A percentile compares a stretch with the other conserved stretches of the same genome.
Evolutionary conservation across 1,140 invertebrate species (phyloP).

Genomic region (Drosophila malerkotliana): DNA sequence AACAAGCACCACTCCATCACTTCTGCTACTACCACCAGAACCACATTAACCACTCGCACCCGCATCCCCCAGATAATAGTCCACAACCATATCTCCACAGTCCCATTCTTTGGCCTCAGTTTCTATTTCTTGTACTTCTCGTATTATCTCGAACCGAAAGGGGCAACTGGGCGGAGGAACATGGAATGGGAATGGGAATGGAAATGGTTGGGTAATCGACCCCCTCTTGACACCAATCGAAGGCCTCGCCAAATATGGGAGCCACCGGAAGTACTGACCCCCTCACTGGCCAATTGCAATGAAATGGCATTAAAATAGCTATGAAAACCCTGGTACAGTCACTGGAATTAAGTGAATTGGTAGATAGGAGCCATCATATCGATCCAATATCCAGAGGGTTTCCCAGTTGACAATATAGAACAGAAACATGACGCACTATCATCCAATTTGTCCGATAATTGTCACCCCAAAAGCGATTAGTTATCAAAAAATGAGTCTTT

Average conservation of each 20-base stretch:
- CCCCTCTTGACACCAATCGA: conserved; percentile 3
- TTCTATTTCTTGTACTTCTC: neutral
- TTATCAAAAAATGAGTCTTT: no score
- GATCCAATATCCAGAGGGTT: no score
- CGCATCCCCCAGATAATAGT: neutral
- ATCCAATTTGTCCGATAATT: no score
- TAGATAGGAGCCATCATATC: no score
- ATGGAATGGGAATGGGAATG: neutral
- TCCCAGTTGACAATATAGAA: no score
- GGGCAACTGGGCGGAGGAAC: neutral
- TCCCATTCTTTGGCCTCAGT: conserved; percentile 1
- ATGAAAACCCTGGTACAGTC: no score
- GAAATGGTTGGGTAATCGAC: neutral
- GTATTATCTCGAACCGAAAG: neutral
- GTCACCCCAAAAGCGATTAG: no score
- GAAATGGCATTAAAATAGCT: no score
- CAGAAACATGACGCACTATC: no score
- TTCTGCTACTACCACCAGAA: neutral
- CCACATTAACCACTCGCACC: neutral
- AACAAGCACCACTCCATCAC: neutral
- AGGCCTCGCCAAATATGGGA: neutral
- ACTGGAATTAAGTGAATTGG: no score
- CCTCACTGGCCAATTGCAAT: neutral
- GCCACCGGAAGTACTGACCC: conserved; percentile 1
- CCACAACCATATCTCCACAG: neutral